Evolutionary conservation across 2,113 vertebrate genomes (phyloP).

Genomic region (Mesitornis unicolor): DNA sequence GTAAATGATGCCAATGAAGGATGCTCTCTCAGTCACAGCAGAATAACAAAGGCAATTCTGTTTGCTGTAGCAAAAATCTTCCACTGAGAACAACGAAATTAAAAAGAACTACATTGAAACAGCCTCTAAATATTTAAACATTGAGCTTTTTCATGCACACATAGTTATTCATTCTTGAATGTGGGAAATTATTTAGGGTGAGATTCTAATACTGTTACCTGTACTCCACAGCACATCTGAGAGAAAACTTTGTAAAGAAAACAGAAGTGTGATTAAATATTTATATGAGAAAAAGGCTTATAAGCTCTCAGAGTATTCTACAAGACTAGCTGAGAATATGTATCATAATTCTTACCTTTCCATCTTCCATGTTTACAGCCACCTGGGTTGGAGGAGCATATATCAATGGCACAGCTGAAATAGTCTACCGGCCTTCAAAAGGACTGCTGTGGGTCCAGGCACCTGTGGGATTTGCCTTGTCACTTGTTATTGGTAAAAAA

Average conservation of each 20-base stretch:
- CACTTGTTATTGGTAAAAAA: conserved; percentile 81
- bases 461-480: conserved; percentile 79
- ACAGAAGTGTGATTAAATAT: neutral
- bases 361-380: conserved; percentile 60
- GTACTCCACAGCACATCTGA: neutral
- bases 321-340: neutral
- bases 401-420: conserved; percentile 83
- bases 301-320: neutral
- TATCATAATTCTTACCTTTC: neutral
- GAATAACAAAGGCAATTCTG: neutral
- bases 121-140: neutral
- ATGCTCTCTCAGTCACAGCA: neutral
- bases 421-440: conserved; percentile 79
- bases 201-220: neutral
- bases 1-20: neutral
- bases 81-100: neutral
- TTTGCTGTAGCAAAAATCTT: neutral
- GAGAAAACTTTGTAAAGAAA: neutral
- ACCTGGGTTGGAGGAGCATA: conserved; percentile 87
- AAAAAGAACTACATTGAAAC: neutral
- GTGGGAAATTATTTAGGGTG: neutral
- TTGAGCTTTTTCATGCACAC: neutral
- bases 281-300: neutral
- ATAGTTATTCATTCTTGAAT: neutral
- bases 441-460: conserved; percentile 83